These are phyloP conservation scores for Bombus vancouverensis DNA, from an alignment of 1,140 invertebrate species.

Conservation along the genomic window DNA sequence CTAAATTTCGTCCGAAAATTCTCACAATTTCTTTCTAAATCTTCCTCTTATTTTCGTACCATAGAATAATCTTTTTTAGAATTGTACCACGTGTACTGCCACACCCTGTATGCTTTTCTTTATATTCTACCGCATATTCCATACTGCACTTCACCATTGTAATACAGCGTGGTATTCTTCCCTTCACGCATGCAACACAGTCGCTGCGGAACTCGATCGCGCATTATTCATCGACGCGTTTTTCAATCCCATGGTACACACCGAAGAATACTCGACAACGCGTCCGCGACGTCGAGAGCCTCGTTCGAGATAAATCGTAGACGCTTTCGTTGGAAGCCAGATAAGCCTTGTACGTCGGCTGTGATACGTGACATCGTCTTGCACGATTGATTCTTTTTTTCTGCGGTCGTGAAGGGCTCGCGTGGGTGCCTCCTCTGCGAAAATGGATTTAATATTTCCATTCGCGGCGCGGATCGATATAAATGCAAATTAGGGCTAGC, in stretches of 20 bases:
- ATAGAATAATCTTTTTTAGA: neutral
- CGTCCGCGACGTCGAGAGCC: neutral
- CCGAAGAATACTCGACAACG: neutral
- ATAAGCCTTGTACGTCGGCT: conserved; percentile 27
- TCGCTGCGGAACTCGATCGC: neutral
- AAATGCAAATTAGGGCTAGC: conserved; percentile 70
- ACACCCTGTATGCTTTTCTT: neutral
- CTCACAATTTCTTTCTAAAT: neutral
- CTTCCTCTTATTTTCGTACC: neutral
- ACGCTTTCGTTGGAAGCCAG: conserved; percentile 30
- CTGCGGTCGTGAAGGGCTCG: neutral
- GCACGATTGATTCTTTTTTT: conserved; percentile 63
- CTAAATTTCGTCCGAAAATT: neutral
- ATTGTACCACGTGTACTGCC: neutral
- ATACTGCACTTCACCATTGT: too few relatives aligned
- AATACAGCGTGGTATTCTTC: neutral
- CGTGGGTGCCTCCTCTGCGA: conserved; percentile 48
- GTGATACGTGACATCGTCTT: conserved; percentile 42
- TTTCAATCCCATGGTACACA: neutral
- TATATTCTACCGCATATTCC: neutral
- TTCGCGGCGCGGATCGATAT: conserved; percentile 70
- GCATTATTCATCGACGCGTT: conserved; percentile 25
- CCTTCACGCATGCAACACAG: neutral
- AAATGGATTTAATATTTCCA: conserved; percentile 73
- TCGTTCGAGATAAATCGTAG: conserved; percentile 36